Conservation (phyloP, 1,140 invertebrate genomes). For the Achatina immaculata region DNA sequence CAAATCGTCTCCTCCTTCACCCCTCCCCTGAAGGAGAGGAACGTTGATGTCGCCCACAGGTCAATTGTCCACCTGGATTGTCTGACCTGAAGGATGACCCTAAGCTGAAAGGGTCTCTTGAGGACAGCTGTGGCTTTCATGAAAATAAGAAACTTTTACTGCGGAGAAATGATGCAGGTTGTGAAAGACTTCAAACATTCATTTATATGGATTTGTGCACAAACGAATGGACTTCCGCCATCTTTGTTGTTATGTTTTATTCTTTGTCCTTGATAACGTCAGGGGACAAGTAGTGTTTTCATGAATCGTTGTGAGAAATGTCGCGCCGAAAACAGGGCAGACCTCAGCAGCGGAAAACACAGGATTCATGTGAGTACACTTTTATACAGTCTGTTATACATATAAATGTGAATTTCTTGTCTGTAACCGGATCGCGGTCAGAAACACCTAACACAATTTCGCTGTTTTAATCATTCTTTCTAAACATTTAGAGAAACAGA, state of each 20-base stretch:
- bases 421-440: too few species aligned
- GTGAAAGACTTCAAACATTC: conserved; percentile 16
- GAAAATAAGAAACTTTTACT: conserved; percentile 9
- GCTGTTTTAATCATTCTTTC: too few species aligned
- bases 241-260: conserved; percentile 62
- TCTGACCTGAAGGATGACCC: conserved; percentile 41
- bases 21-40: conserved; percentile 3
- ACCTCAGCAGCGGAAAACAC: conserved; percentile 64
- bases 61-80: conserved; percentile 22
- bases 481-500: too few species aligned
- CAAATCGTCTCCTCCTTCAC: not conserved
- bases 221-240: conserved; percentile 53
- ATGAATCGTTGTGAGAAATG: conserved; percentile 61
- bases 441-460: too few species aligned
- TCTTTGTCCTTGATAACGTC: conserved; percentile 66
- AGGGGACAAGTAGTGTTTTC: conserved; percentile 54
- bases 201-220: conserved; percentile 17
- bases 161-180: conserved; percentile 12
- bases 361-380: conserved; percentile 63
- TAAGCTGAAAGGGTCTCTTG: conserved; percentile 1
- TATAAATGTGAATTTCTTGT: too few species aligned
- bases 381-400: too few species aligned
- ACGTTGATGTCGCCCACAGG: conserved; percentile 18
- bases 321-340: conserved; percentile 67
- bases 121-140: not conserved